These are phyloP conservation scores for Daphoenositta chrysoptera DNA, from an alignment of 2,113 vertebrate genomes.

Conservation along the genomic window DNA sequence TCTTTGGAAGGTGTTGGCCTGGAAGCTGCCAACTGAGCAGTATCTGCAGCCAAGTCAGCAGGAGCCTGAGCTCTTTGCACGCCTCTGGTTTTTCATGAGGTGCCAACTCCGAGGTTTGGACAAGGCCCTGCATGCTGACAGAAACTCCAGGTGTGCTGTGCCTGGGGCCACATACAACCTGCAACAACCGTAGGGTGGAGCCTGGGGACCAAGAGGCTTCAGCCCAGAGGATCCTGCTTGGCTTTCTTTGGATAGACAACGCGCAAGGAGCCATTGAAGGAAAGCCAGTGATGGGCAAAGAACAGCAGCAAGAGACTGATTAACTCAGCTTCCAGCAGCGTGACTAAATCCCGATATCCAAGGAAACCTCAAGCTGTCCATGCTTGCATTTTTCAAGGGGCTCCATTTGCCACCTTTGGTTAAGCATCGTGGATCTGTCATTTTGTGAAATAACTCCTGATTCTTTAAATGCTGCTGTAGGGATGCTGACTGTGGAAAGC, in stretches of 20 bases:
- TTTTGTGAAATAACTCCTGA: neutral
- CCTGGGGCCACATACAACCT: neutral
- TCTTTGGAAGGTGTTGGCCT: neutral
- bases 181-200: neutral
- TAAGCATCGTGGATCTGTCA: neutral
- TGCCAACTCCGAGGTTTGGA: neutral
- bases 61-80: neutral
- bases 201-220: neutral
- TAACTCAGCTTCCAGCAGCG: neutral
- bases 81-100: neutral
- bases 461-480: neutral
- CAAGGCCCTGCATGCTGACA: rapidly evolving
- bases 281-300: neutral
- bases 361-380: neutral
- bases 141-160: neutral
- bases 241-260: neutral
- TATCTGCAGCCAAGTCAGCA: neutral
- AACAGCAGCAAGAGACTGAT: neutral
- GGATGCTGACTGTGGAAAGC: neutral
- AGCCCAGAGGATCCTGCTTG: neutral
- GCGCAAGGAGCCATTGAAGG: rapidly evolving
- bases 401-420: neutral
- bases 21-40: neutral
- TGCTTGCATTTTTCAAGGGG: neutral
- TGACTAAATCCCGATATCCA: neutral